Evolutionary conservation across 1,140 invertebrate genomes (phyloP).

Genomic region (Ptiloglossa arizonensis): DNA sequence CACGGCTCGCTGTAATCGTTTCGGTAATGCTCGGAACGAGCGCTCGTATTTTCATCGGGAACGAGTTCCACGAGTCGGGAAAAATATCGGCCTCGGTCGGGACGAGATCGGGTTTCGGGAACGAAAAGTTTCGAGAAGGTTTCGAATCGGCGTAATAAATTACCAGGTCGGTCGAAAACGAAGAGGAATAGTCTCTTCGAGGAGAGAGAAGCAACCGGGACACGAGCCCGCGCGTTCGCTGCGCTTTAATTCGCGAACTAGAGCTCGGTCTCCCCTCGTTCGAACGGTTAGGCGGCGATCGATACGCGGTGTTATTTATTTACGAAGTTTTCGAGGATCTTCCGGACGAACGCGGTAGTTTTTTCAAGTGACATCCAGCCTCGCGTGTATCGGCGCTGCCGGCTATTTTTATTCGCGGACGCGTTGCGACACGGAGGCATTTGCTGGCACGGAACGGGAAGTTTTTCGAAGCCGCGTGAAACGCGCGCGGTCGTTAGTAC

Average conservation of each 20-base stretch:
- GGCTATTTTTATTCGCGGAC: slow-evolving; percentile 16
- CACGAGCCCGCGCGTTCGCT: no score
- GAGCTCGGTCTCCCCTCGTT: neutral
- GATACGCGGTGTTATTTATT: slow-evolving; percentile 15
- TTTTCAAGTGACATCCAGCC: neutral
- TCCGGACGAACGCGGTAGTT: neutral
- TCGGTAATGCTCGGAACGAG: no score
- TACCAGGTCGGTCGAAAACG: no score
- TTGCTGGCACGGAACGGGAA: slow-evolving; percentile 1
- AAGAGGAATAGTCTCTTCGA: no score
- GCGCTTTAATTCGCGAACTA: no score
- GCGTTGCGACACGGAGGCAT: neutral
- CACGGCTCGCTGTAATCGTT: no score
- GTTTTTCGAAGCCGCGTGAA: slow-evolving; percentile 13
- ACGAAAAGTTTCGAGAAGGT: neutral
- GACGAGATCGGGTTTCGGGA: neutral
- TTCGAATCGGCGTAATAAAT: no score
- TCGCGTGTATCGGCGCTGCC: neutral
- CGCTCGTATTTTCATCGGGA: no score
- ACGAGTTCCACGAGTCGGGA: no score
- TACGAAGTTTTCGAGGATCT: neutral
- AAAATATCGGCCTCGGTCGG: no score
- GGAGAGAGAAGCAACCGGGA: no score
- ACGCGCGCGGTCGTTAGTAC: slow-evolving; percentile 9
- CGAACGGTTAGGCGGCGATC: neutral